Evolutionary conservation across 2,113 vertebrate species (phyloP).

Genomic region (Lasiurus borealis): DNA sequence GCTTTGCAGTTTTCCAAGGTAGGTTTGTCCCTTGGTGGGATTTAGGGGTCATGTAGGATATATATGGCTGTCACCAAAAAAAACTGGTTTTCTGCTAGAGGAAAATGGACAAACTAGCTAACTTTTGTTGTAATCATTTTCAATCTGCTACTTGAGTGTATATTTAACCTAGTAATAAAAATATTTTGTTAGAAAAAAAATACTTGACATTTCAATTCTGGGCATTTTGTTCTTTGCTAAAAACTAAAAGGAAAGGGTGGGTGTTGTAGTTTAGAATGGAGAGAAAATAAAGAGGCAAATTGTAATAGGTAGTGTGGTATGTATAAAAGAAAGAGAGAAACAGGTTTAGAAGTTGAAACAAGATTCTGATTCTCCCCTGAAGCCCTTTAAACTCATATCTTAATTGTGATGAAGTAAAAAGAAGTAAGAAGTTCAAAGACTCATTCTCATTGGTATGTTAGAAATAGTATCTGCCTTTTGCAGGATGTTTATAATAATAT

Average conservation of each 20-base stretch:
- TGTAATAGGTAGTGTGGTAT: neutral
- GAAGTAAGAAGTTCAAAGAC: neutral
- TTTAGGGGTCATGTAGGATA: neutral
- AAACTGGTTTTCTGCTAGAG: neutral
- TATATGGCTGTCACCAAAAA: neutral
- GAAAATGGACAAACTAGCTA: constrained; percentile 8
- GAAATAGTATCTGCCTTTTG: neutral
- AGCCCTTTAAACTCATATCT: neutral
- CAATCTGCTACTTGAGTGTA: neutral
- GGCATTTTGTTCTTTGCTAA: constrained; percentile 57
- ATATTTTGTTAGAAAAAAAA: constrained; percentile 67
- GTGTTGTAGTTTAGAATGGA: constrained; percentile 3
- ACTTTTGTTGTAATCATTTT: constrained; percentile 42
- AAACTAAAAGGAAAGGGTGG: constrained; percentile 51
- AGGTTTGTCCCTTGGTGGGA: neutral
- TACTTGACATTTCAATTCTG: constrained; percentile 59
- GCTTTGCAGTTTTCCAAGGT: neutral
- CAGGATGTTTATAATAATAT: neutral
- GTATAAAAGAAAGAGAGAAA: neutral
- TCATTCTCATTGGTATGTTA: neutral
- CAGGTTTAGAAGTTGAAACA: neutral
- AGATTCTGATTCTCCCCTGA: neutral
- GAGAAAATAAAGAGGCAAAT: constrained; percentile 32
- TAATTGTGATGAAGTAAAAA: neutral
- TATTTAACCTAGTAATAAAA: constrained; percentile 54